Conservation (phyloP, 1,140 invertebrate species). For the Manduca sexta region DNA sequence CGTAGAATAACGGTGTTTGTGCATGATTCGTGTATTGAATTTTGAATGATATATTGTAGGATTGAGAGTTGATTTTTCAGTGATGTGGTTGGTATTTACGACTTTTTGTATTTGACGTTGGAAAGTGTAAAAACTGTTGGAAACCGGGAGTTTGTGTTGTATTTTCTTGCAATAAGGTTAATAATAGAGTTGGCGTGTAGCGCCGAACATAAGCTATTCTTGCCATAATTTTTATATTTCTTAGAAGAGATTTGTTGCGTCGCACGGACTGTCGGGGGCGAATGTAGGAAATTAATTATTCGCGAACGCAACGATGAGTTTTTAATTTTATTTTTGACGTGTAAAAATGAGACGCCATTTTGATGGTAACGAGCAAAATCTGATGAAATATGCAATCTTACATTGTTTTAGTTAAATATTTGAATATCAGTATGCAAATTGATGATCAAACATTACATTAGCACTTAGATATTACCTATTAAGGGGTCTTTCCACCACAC, state of each 20-base stretch:
- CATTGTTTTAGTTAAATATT: too few species aligned
- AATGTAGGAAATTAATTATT: slow-evolving; percentile 21
- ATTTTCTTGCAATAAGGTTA: too few species aligned
- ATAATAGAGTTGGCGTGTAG: too few species aligned
- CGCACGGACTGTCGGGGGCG: slow-evolving; percentile 30
- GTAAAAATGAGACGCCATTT: neutral
- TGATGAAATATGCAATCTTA: too few species aligned
- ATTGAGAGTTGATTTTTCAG: slow-evolving; percentile 19
- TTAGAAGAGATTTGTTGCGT: slow-evolving; percentile 51
- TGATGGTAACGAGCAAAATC: neutral
- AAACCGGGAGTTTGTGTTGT: too few species aligned
- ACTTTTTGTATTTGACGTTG: neutral
- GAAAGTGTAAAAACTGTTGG: too few species aligned
- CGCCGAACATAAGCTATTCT: slow-evolving; percentile 31
- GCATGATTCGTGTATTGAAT: neutral
- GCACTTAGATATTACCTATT: too few species aligned
- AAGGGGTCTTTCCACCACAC: too few species aligned
- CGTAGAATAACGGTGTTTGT: neutral
- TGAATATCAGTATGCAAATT: too few species aligned
- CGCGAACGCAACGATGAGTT: slow-evolving; percentile 18
- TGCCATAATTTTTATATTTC: slow-evolving; percentile 51
- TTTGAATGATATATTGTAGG: slow-evolving; percentile 6
- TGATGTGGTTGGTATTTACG: neutral
- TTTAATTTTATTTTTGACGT: slow-evolving; percentile 16
- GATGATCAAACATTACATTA: too few species aligned